Evolutionary conservation across 2,113 vertebrate species (phyloP).

Genomic region (Sinosuthora webbiana): DNA sequence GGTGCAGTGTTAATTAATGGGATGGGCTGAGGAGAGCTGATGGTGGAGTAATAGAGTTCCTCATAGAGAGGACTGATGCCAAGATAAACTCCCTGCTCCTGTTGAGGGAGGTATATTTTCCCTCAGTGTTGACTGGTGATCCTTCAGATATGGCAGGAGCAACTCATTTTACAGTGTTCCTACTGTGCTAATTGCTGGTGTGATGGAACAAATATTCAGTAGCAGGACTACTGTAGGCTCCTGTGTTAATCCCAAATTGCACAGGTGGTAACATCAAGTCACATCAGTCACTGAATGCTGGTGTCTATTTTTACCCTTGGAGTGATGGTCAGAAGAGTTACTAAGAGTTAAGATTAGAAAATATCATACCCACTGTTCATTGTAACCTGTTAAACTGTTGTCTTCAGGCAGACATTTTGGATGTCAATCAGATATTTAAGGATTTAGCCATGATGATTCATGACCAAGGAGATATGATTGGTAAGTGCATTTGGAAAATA

Average conservation of each 20-base stretch:
- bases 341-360: not conserved
- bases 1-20: not conserved
- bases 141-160: not conserved
- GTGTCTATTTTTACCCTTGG: not conserved
- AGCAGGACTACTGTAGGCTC: not conserved
- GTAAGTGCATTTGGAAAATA: conserved; percentile 71
- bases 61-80: not conserved
- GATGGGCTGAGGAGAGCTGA: conserved; percentile 17
- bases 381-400: conserved; percentile 30
- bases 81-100: not conserved
- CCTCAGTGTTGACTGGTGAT: not conserved
- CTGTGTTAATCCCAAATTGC: not conserved
- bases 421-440: conserved; percentile 99
- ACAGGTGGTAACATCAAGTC: not conserved
- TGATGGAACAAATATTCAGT: not conserved
- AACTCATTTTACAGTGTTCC: not conserved
- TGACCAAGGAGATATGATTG: conserved; percentile 96
- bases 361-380: not conserved
- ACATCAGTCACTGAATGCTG: not conserved
- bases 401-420: conserved; percentile 92
- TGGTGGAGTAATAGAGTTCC: not conserved
- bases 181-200: not conserved
- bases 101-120: not conserved
- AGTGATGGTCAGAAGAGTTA: not conserved
- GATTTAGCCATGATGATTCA: conserved; percentile 98